Percentiles rank a stretch among this genome's conserved stretches.
phyloP scores from a whole-genome alignment of 2,113 vertebrate genomes.

The Tichodroma muraria region DNA sequence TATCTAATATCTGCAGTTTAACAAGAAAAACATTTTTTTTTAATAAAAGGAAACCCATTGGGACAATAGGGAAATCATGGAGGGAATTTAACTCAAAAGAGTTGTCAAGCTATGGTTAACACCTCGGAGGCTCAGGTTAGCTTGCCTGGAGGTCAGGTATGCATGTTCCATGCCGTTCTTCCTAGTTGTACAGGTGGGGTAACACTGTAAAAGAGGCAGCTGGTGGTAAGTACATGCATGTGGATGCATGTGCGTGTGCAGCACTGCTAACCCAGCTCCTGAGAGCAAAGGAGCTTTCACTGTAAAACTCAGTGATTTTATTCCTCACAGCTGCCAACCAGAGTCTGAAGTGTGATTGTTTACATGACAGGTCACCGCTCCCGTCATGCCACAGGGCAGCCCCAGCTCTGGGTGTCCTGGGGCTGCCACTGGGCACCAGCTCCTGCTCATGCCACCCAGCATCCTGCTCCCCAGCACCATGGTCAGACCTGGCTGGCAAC shows the following conservation, averaged over 20 bases:
- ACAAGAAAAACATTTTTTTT: neutral
- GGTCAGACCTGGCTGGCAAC: neutral
- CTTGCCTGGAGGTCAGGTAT: neutral
- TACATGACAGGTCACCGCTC: neutral
- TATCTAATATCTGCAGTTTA: neutral
- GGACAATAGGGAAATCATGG: neutral
- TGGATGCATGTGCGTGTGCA: neutral
- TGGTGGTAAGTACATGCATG: neutral
- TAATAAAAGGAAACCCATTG: neutral
- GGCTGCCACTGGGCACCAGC: neutral
- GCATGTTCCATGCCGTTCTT: neutral
- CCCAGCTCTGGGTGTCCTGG: neutral
- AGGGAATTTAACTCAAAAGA: neutral
- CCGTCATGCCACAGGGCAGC: rapidly evolving
- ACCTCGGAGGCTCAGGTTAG: neutral
- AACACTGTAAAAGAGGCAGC: neutral
- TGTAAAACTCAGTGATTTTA: neutral
- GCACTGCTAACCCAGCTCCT: neutral
- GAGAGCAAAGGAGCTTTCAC: neutral
- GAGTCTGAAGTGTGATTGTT: neutral
- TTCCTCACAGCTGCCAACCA: neutral
- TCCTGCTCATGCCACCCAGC: neutral
- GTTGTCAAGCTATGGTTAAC: neutral
- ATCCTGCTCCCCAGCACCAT: neutral
- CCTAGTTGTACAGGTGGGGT: neutral